Evolutionary conservation across 2,113 vertebrate genomes (phyloP), one percentile per base, ranked within the genome.

Genomic region (Limanda limanda): DNA sequence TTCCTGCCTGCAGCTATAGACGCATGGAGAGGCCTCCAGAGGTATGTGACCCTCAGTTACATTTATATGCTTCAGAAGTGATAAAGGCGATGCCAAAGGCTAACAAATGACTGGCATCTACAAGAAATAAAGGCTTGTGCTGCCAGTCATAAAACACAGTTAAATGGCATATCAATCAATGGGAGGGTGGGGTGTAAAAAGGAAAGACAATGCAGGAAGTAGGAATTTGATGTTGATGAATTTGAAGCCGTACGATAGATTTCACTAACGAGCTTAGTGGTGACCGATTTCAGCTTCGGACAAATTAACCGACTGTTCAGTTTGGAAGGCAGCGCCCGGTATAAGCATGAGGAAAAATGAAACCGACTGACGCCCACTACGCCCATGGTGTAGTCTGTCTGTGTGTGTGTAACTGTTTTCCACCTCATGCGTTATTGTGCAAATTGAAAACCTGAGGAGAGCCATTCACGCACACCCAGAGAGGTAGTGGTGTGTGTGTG

Each of bases 391-490:
- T 63, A 55, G 75, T 81, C 78, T 85, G 76, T 78, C 82, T 81
- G 45, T 37, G 83, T 82, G 83, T 82, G 68, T 78, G 84, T 63
- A 81, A 76, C 83, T 11, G 21, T 84, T 91, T 88, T 72, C 84
- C 76, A 82, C 74, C 76, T 85, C 71, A 74, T 61, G 86, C 70
- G 91, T 92, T 90, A 88, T 86, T 91, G 85, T 93, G 89, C 86
- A 88, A 92, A 92, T 90, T 89, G 82, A 90, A 93, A 89, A n/a
- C 55, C 79, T 71, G 69, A 74, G 71, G 81, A 91, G 75, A 85
- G 71, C 81, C 73, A 78, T 77, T 90, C 82, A 79, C 85, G 76
- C 85, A 14, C 78, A 57, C 15, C 5, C 51, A 10, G 51, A 59
- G 59, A 57, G 64, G 67, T 18, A 40, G 70, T 13, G 25, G 56